Percentiles rank a stretch among this genome's conserved stretches.
Evolutionary conservation across 2,888 invertebrate species (phyloP).

Genomic region (Tricholauxania praeusta): DNA sequence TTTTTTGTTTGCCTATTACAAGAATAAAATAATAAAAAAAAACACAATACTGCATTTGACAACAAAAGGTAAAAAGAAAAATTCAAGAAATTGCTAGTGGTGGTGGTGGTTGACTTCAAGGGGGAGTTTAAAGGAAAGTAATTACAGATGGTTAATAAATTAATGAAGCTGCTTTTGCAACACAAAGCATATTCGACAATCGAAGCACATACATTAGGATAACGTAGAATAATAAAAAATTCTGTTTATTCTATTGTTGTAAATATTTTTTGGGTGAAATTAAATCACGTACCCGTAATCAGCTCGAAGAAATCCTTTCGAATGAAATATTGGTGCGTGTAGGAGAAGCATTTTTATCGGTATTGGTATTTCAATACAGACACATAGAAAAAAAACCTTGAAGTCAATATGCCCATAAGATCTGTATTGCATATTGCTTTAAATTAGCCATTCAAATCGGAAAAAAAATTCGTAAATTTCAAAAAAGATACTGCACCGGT

Average conservation of each 20-base stretch:
- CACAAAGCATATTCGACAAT: background rate
- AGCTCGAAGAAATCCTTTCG: slow-evolving; percentile 7
- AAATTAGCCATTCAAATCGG: too few species aligned
- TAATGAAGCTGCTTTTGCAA: slow-evolving; percentile 16
- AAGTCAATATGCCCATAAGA: too few species aligned
- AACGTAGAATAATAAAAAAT: too few species aligned
- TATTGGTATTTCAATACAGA: too few species aligned
- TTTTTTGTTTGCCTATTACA: slow-evolving; percentile 1
- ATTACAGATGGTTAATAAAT: slow-evolving; percentile 28
- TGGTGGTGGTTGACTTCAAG: background rate
- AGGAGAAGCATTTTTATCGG: too few species aligned
- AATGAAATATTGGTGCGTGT: slow-evolving; percentile 15
- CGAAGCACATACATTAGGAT: background rate
- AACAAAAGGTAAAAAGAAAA: background rate
- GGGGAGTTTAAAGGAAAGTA: slow-evolving; percentile 8
- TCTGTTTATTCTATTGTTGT: too few species aligned
- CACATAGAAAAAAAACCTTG: too few species aligned
- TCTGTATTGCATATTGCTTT: too few species aligned
- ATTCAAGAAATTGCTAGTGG: too few species aligned
- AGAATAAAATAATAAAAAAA: background rate
- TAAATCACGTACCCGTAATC: slow-evolving; percentile 31
- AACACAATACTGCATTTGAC: slow-evolving; percentile 1
- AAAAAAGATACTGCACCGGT: too few species aligned
- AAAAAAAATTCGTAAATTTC: too few species aligned
- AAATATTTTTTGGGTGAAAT: slow-evolving; percentile 22